Evolutionary conservation across 1,140 invertebrate species (phyloP).

Genomic region (Cydia strobilella): DNA sequence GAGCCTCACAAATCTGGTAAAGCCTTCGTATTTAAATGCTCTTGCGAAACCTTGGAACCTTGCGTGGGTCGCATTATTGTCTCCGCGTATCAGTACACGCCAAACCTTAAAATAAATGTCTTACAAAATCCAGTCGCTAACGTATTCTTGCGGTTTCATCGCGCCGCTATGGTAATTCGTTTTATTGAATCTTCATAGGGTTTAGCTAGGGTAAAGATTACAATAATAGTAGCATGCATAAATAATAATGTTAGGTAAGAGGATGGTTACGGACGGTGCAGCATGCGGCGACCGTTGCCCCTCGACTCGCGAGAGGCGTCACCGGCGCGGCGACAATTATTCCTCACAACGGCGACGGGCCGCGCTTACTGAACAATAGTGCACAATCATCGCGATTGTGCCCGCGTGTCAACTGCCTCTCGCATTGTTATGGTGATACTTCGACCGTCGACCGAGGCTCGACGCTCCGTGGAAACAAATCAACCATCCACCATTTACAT

Average conservation of each 20-base stretch:
- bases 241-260: constrained; percentile 53
- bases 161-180: background rate
- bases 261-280: constrained; percentile 31
- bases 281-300: constrained; percentile 57
- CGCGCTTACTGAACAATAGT: constrained; percentile 64
- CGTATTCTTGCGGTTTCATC: background rate
- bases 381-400: constrained; percentile 67
- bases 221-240: constrained; percentile 35
- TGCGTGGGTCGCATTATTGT: constrained; percentile 29
- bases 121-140: background rate
- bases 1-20: constrained; percentile 15
- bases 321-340: constrained; percentile 57
- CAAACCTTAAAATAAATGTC: constrained; percentile 9
- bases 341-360: constrained; percentile 53
- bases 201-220: constrained; percentile 42
- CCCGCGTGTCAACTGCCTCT: constrained; percentile 66
- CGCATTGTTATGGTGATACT: constrained; percentile 74
- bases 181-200: background rate
- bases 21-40: constrained; percentile 1
- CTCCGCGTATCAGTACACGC: background rate
- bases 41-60: constrained; percentile 28
- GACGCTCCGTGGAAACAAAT: constrained; percentile 67
- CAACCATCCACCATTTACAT: constrained; percentile 56
- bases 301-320: constrained; percentile 41
- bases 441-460: constrained; percentile 47